These are phyloP conservation scores for Miniopterus natalensis DNA, from an alignment of 2,113 vertebrate species.

Conservation along the genomic window DNA sequence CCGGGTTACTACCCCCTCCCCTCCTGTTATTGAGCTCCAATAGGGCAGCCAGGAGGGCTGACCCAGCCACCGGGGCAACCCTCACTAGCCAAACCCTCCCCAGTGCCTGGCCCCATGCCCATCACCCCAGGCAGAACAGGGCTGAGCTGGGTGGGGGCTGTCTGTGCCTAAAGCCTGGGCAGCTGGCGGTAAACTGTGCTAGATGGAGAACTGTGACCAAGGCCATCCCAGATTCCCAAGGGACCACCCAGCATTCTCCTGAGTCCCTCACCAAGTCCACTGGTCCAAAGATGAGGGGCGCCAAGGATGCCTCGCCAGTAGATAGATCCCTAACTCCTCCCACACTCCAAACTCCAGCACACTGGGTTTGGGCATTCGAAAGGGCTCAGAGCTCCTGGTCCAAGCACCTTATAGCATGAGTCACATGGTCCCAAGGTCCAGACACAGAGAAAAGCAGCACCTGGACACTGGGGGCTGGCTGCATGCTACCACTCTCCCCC, in stretches of 20 bases:
- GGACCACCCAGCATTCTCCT: background rate
- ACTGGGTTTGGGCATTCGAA: background rate
- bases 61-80: conserved; percentile 60
- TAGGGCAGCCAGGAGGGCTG: conserved; percentile 68
- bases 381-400: background rate
- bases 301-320: background rate
- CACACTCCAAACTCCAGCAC: background rate
- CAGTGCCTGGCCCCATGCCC: conserved; percentile 46
- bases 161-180: background rate
- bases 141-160: background rate
- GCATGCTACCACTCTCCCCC: background rate
- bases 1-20: conserved; percentile 57
- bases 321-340: background rate
- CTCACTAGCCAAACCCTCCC: conserved; percentile 48
- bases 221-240: background rate
- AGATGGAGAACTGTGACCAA: background rate
- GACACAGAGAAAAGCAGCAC: background rate
- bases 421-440: background rate
- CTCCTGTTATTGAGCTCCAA: conserved; percentile 64
- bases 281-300: background rate
- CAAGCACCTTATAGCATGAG: background rate
- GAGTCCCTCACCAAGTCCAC: background rate
- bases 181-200: background rate
- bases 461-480: background rate
- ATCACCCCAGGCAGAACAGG: background rate